Evolutionary conservation across 2,888 invertebrate genomes (phyloP), one percentile per base, ranked within the genome.

Genomic region (Catocala fraxini): DNA sequence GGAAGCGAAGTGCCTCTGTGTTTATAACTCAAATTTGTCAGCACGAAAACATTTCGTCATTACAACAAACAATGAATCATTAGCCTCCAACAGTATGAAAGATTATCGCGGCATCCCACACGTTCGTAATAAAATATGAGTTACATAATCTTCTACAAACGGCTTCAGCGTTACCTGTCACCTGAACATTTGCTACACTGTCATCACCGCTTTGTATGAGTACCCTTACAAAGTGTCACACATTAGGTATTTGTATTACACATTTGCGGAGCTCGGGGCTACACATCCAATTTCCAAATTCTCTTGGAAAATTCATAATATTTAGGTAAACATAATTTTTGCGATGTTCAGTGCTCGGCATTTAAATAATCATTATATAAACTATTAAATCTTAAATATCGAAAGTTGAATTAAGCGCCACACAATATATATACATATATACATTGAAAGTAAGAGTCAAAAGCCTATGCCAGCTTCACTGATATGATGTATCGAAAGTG

Each of bases 51-150:
- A 25, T 11, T 11, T 11, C 47, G 15, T 42, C 11, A 25, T 42
- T 52, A 42, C 13, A 11, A 25, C 12, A 41, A 41, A 41, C 47
- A 48, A 56, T 56, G 47, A 48, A 48, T 56, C 56, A 56, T 25
- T 48, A 41, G 35, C 43, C 42, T 48, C n/a, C 39, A n/a, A 45
- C 10, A 11, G 4, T 7, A 33, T 10, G 15, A 5, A 41, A 56
- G 25, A 47, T 41, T 25, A 48, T 56, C 10, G 11, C 46, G 39
- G 35, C 34, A 55, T 11, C 46, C 54, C 55, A 12, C 52, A 45
- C 49, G 13, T 15, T 13, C 46, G 7, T 34, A 51, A 58, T 53
- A 62, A 43, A 12, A 35, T 46, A 55, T 48, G 47, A 48, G 35
- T 9, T 10, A 39, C 11, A 35, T 48, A 48, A 55, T 55, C 11